Base-by-base conservation (phyloP, 2,113 vertebrate species). In the Meles meles region DNA sequence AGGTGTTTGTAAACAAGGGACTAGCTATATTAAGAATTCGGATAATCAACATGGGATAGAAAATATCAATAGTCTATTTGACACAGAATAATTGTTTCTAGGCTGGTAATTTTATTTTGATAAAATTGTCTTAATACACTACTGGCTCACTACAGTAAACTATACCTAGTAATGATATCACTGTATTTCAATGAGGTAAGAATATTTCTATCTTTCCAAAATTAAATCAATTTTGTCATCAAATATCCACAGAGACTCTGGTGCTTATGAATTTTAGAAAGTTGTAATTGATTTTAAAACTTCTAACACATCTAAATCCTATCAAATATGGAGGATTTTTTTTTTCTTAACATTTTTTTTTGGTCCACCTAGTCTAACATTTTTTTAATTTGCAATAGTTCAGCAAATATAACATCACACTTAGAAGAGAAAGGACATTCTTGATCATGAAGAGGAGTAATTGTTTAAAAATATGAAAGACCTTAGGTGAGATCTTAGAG, bases 211-310 rank as follows among this genome's bases (percentile, higher is more conserved):
- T 87, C 7, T 34, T 94, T 27, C 10, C 4, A 20, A 97, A 96
- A 92, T 95, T 74, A 90, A 94, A 95, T 95, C 59, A 82, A 0
- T 91, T 97, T 85, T 92, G 27, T 72, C 87, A 92, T 95, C 52
- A 93, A 72, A 92, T 93, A 92, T 82, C 20, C 61, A 89, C 67
- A 74, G 65, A 92, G 67, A n/a, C 31, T 91, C 14, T 61, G 21
- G 0, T 80, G 39, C 25, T 90, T 92, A 92, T 79, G 17, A 89
- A 95, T 82, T 95, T 96, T 95, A 77, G 87, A 77, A 86, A 67
- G 59, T 8, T 95, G 47, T 83, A 95, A 96, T 87, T 96, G 65
- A 95, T 92, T 98, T 97, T 93, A 61, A 27, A 97, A 94, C 84
- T 95, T 89, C 39, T 76, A 83, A 47, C n/a, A 96, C 20, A 95